Conservation (phyloP, 2,888 invertebrate genomes). For the Morpho helenor region DNA sequence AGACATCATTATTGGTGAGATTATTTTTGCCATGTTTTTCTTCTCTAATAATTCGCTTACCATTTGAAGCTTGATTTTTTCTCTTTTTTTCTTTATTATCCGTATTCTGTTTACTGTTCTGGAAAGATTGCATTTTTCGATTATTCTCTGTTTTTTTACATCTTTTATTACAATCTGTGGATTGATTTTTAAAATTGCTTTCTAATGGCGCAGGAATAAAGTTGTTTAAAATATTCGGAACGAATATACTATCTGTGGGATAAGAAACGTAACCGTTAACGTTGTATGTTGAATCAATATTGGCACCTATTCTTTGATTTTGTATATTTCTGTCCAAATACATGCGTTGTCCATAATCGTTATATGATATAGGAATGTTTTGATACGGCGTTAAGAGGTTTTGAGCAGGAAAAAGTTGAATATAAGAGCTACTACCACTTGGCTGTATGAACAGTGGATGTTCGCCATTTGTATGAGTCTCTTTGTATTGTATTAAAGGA, state of each 20-base stretch:
- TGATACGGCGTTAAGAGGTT: conserved; percentile 29
- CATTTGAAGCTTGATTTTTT: background rate
- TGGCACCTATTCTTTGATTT: conserved; percentile 10
- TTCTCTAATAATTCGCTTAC: background rate
- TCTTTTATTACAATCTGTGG: conserved; percentile 5
- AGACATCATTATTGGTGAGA: background rate
- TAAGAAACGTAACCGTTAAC: background rate
- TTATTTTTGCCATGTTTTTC: background rate
- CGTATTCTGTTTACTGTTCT: background rate
- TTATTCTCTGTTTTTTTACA: background rate
- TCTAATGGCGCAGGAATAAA: conserved; percentile 42
- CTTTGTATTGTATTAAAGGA: conserved; percentile 20
- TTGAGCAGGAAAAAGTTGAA: conserved; percentile 30
- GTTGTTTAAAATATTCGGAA: conserved; percentile 42
- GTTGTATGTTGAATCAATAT: conserved; percentile 25
- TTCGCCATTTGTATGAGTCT: conserved; percentile 11
- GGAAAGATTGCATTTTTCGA: background rate
- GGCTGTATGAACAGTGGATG: conserved; percentile 23
- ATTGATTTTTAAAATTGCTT: conserved; percentile 27
- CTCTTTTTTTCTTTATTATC: background rate
- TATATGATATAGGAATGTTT: conserved; percentile 19
- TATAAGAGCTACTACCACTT: conserved; percentile 30
- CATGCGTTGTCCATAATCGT: conserved; percentile 36
- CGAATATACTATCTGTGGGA: background rate
- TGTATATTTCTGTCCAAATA: conserved; percentile 25